Evolutionary conservation across 1,140 invertebrate species (phyloP).

Genomic region (Neodiprion virginianus): DNA sequence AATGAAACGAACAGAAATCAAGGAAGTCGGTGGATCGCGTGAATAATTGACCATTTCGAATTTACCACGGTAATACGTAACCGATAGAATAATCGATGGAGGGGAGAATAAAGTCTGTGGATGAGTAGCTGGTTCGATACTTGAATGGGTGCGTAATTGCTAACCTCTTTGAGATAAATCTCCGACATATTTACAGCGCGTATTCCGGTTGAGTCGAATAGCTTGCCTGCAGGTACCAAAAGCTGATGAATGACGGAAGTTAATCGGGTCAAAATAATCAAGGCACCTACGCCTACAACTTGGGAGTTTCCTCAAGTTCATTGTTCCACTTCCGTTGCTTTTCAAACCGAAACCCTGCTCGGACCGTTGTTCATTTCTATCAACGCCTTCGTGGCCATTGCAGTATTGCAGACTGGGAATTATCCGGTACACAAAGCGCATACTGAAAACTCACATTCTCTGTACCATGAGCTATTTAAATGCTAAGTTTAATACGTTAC

Average conservation of each 20-base stretch:
- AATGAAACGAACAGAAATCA: not conserved
- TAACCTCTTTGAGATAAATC: not conserved
- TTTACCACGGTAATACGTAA: too few species aligned
- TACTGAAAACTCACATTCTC: not conserved
- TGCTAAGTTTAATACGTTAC: constrained; percentile 4
- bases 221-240: too few species aligned
- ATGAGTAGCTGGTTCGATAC: too few species aligned
- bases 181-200: not conserved
- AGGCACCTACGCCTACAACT: not conserved
- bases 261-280: not conserved
- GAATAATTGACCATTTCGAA: too few species aligned
- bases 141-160: too few species aligned
- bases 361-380: not conserved
- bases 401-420: too few species aligned
- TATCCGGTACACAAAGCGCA: too few species aligned
- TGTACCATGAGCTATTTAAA: not conserved
- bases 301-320: not conserved
- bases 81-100: too few species aligned
- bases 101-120: too few species aligned
- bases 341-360: not conserved
- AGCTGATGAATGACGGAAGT: not conserved
- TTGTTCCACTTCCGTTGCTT: constrained; percentile 3
- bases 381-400: not conserved
- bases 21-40: not conserved
- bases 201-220: not conserved